Evolutionary conservation across 30 jellyfish, hydroid and myxozoan species (phyloP), one percentile per base, ranked within the genome.

Genomic region (Aurelia aurita): DNA sequence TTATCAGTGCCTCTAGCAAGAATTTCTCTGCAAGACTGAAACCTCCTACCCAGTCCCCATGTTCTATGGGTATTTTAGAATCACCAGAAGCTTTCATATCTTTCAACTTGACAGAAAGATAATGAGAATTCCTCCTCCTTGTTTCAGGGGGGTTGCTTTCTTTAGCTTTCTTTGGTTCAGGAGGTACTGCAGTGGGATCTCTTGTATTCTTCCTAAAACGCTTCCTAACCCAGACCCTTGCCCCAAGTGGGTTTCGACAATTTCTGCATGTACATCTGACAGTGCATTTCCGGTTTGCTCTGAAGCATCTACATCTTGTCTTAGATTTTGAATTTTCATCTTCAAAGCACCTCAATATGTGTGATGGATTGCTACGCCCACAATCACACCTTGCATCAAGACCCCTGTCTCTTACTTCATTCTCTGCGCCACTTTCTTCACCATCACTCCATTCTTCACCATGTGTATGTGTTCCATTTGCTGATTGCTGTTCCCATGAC

Each of bases 361-460:
- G 76, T 18, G 90, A 79, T 20, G 89, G 79, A 58, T 89, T 79
- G n/a, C 98, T 97, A 9, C 98, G 93, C 47, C 98, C 98, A 86
- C 98, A 92, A 28, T 96, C 66, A 53, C 98, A 92, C 46, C 79
- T 85, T 9, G 86, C 84, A 45, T 74, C 68, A 14, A 77, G 58
- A 22, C 16, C 69, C 51, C 54, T 47, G 63, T 44, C 64, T 10
- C 20, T 22, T 20, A 45, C 45, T 23, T 45, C 85, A n/a, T 18
- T 49, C 10, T 71, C 23, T 45, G 51, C 2, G 15, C 51, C 51
- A 39, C 63, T 74, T 23, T 78, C 59, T 8, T 29, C 67, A 4
- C 69, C 79, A 25, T 61, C 77, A 13, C 31, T 84, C 26, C 28
- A 63, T 27, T 44, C 84, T 73, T 46, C 18, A 9, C 21, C 70